Conservation (phyloP, 2,888 invertebrate genomes). For the Agrochola macilenta region DNA sequence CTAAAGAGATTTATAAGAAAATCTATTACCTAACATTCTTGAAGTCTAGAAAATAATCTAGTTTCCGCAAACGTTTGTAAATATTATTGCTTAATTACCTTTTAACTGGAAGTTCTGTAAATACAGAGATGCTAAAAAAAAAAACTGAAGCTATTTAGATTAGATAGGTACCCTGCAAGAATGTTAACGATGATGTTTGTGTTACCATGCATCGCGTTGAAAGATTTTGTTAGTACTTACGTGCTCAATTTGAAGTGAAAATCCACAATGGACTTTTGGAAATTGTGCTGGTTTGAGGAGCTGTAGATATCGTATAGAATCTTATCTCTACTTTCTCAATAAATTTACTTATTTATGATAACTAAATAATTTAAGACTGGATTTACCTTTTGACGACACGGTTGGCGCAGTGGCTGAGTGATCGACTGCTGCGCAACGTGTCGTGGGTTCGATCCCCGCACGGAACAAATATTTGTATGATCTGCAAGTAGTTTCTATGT, state of each 20-base stretch:
- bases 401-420: no score
- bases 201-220: neutral
- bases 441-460: no score
- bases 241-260: neutral
- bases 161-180: slow-evolving; percentile 3
- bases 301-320: neutral
- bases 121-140: slow-evolving; percentile 3
- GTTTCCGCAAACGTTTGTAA: slow-evolving; percentile 30
- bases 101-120: slow-evolving; percentile 14
- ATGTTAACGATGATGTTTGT: slow-evolving; percentile 29
- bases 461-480: no score
- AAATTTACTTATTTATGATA: neutral
- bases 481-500: no score
- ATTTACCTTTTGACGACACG: no score
- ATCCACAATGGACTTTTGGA: neutral
- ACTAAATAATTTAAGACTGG: neutral
- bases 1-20: slow-evolving; percentile 18
- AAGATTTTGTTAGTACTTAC: slow-evolving; percentile 10
- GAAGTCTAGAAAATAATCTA: slow-evolving; percentile 24
- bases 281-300: neutral
- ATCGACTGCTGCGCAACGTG: no score
- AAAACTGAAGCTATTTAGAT: slow-evolving; percentile 7
- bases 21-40: slow-evolving; percentile 22
- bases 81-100: slow-evolving; percentile 19
- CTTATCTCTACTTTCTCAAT: neutral